Evolutionary conservation across 2,888 invertebrate species (phyloP), one percentile per base, ranked within the genome.

Genomic region (Ariolimax columbianus): DNA sequence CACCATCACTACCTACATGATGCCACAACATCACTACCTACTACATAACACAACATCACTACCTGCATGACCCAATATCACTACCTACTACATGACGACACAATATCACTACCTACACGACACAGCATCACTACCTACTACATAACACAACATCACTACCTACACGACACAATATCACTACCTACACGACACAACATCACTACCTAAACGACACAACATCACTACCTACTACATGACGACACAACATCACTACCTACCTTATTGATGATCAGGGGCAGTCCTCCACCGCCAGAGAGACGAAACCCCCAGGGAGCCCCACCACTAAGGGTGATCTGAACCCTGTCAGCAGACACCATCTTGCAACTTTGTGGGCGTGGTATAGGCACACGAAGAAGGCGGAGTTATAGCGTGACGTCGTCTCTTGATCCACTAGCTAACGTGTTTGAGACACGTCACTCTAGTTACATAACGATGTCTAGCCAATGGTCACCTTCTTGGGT

Each of bases 301-400:
- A 94, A 94, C 78, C 94, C 94, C 93, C 93, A 94, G 30, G 94
- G 94, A 33, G 92, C 92, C 43, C 93, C 94, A 36, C 93, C 93
- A 3, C 88, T 89, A 83, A 94, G 87, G 43, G 90, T 90, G 72
- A 93, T 85, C 70, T 81, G 89, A 77, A 91, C 78, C 77, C 87
- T 88, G 72, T 92, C 89, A 77, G 90, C 91, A 78, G 88, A 90
- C 82, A 90, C 91, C 92, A 91, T 92, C 51, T 63, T 51, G 63
- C 84, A 55, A 40, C 14, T 30, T 82, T 66, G 47, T n/a, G 84
- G 75, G 63, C 51, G 66, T 51, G 43, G 66, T 73, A 40, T 51
- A 68, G 40, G 72, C 38, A 55, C 30, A 73, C 82, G 33, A 40
- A 19, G 59, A 80, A 47, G 66, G 77, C 63, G 83, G 77, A 80